Evolutionary conservation across 2,888 invertebrate species (phyloP).

Genomic region (Troides oblongomaculatus): DNA sequence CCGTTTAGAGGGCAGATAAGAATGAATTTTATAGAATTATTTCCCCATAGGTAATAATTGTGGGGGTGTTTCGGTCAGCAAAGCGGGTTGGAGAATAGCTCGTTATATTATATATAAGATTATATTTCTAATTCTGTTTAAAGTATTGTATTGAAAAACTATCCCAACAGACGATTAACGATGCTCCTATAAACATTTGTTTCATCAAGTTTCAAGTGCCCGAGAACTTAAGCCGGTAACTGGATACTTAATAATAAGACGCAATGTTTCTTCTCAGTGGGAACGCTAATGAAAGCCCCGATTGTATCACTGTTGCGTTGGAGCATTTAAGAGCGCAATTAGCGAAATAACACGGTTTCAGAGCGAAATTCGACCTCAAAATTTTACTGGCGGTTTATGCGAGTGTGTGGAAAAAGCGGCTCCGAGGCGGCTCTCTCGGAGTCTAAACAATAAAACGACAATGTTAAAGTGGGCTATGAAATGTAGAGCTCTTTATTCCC

Average conservation of each 20-base stretch:
- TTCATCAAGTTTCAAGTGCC: constrained; percentile 56
- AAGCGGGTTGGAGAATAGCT: no score
- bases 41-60: no score
- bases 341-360: constrained; percentile 56
- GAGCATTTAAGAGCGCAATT: constrained; percentile 56
- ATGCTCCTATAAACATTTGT: neutral
- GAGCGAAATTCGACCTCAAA: constrained; percentile 25
- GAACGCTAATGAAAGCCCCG: constrained; percentile 41
- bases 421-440: constrained; percentile 33
- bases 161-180: neutral
- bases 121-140: no score
- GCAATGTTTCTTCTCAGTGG: constrained; percentile 36
- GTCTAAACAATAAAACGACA: constrained; percentile 38
- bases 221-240: constrained; percentile 44
- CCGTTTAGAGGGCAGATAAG: no score
- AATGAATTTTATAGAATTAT: no score
- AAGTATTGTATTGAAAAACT: neutral
- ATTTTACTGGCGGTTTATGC: constrained; percentile 17
- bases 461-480: constrained; percentile 45
- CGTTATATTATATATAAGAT: no score
- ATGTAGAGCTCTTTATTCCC: constrained; percentile 50
- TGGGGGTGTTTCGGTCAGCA: no score
- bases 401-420: constrained; percentile 27
- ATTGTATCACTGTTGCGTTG: constrained; percentile 41
- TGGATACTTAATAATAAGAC: constrained; percentile 38